Base-by-base conservation (phyloP, 1,140 invertebrate genomes). In the Lordiphosa clarofinis region DNA sequence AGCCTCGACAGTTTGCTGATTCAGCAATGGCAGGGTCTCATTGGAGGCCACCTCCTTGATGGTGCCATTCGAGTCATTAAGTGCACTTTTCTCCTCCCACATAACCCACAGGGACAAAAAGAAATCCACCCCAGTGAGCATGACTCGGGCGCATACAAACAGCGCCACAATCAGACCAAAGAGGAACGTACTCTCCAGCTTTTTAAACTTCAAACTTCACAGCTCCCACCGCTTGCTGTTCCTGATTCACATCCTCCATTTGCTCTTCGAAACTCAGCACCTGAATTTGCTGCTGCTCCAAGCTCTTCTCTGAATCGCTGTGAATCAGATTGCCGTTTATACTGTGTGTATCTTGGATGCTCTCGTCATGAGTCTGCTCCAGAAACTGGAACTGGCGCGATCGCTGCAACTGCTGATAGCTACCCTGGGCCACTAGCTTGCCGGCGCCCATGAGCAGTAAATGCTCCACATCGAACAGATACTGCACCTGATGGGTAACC, bases 401-500 rank as follows among this genome's bases (percentile, higher is more conserved):
- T 42, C 64, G 88, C 38, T 90, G 86, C 0, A 91, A 31, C 7
- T 90, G 67, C 19, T 87, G 79, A 44, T 90, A 90, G 6, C 86
- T 90, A 1, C 90, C 91, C 31, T 86, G 82, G 1, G 87, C 86
- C 7, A 89, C 46, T 10, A 90, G 73, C 13, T 68, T 73, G 1
- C 92, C 94, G 87, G 92, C 91, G n/a, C 90, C 90, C 58, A 91
- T 90, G 58, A 92, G 92, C 10, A 97, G 88, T 88, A 92, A 88
- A 75, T 91, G 92, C 79, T 96, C 92, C 1, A 95, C 95, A 35
- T 92, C 90, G 84, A 94, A 94, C 10, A 98, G 90, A 81, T 95
- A 96, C 67, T 97, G 96, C 24, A 98, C 89, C 86, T 98, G 96
- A 90, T 98, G 96, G 0, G 96, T 98, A 9, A 97, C 95, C 19